Evolutionary conservation across 2,113 vertebrate genomes (phyloP).

Genomic region (Beaufortia kweichowensis): DNA sequence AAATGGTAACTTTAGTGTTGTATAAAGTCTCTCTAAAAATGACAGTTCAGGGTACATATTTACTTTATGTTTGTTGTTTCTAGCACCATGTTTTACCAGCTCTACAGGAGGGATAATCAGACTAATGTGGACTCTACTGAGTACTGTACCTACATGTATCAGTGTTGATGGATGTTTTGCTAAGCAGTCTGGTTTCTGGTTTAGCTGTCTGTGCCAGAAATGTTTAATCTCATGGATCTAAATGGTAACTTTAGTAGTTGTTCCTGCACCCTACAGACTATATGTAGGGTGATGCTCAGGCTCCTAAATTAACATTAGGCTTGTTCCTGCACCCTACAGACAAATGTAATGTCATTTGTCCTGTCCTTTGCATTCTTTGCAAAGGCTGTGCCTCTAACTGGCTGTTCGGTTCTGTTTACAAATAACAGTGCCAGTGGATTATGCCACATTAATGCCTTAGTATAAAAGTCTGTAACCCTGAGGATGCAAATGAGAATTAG

Average conservation of each 20-base stretch:
- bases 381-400: constrained; percentile 20
- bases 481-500: background rate
- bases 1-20: constrained; percentile 42
- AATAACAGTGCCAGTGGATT: constrained; percentile 12
- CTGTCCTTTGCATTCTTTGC: constrained; percentile 21
- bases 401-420: constrained; percentile 8
- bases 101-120: background rate
- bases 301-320: constrained; percentile 30
- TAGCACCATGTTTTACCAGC: background rate
- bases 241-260: constrained; percentile 42
- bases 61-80: background rate
- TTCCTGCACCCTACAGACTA: no score
- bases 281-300: constrained; percentile 15
- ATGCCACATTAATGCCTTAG: background rate
- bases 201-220: constrained; percentile 1
- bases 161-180: constrained; percentile 11
- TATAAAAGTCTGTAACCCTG: constrained; percentile 9
- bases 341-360: constrained; percentile 36
- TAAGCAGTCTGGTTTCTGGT: background rate
- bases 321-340: constrained; percentile 43
- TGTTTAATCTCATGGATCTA: constrained; percentile 39
- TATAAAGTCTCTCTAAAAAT: constrained; percentile 47
- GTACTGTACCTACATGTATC: background rate
- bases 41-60: background rate
- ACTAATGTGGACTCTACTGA: constrained; percentile 10